phyloP scores from a whole-genome alignment of 2,113 vertebrate species.

The Campylorhamphus procurvoides region DNA sequence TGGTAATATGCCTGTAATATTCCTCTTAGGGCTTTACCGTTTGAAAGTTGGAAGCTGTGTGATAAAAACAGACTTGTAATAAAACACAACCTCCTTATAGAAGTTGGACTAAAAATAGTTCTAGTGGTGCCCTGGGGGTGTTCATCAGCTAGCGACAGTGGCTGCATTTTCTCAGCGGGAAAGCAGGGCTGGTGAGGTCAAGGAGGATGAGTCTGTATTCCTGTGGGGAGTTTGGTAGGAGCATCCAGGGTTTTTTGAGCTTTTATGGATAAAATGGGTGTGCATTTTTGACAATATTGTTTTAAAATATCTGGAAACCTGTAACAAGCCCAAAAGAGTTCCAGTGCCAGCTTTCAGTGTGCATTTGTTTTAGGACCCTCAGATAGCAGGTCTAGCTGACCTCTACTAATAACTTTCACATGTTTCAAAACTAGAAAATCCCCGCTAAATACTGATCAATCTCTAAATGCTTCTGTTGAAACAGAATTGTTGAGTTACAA shows the following conservation, averaged over 20 bases:
- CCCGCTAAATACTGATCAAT: not conserved
- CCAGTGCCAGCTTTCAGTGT: not conserved
- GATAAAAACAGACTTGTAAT: conserved; percentile 10
- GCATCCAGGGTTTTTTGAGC: not conserved
- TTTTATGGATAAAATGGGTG: not conserved
- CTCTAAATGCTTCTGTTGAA: not conserved
- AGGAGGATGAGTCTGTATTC: not conserved
- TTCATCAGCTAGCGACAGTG: not conserved
- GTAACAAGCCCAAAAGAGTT: not conserved
- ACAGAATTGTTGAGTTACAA: not conserved
- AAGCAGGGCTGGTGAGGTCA: conserved; percentile 4
- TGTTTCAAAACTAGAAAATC: not conserved
- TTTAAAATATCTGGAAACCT: not conserved
- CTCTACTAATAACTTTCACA: not conserved
- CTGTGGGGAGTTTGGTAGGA: not conserved
- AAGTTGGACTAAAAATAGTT: conserved; percentile 54
- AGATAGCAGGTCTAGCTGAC: not conserved
- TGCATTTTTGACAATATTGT: not conserved
- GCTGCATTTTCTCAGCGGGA: not conserved
- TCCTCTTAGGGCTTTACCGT: conserved; percentile 30
- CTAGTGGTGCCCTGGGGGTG: not conserved
- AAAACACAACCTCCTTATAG: not conserved
- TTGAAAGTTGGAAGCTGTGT: not conserved
- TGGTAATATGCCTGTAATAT: not conserved
- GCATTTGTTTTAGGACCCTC: not conserved